Percentiles rank a stretch among this genome's conserved stretches.
These are phyloP conservation scores for Carabus problematicus DNA, from an alignment of 2,888 invertebrate genomes.

Conservation along the genomic window DNA sequence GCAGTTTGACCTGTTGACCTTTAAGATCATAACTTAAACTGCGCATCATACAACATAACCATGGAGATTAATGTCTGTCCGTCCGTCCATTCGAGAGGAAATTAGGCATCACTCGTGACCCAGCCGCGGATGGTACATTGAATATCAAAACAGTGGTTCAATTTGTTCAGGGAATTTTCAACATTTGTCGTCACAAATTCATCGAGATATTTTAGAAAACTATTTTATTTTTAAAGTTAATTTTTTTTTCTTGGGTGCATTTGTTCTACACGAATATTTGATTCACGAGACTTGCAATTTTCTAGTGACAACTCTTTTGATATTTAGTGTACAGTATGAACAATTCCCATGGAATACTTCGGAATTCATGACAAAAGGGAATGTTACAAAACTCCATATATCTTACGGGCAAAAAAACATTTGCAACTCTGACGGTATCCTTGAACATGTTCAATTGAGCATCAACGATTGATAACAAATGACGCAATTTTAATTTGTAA, in stretches of 20 bases:
- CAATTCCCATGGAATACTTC: conserved; percentile 32
- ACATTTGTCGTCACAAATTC: no score
- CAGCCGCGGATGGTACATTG: conserved; percentile 3
- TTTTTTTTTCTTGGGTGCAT: no score
- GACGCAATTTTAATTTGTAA: no score
- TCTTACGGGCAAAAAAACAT: conserved; percentile 30
- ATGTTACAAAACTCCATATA: conserved; percentile 34
- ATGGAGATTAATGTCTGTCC: conserved; percentile 37
- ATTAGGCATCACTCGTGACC: conserved; percentile 31
- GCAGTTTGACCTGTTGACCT: conserved; percentile 34
- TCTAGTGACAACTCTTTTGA: conserved; percentile 10
- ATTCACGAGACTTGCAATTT: no score
- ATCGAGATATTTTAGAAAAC: no score
- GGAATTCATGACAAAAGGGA: conserved; percentile 36
- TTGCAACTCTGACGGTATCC: conserved; percentile 26
- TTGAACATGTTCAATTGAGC: conserved; percentile 37
- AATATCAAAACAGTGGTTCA: no score
- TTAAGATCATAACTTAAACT: conserved; percentile 31
- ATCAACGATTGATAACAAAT: conserved; percentile 11
- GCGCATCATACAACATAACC: conserved; percentile 41
- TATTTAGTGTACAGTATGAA: conserved; percentile 22
- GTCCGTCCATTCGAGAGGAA: conserved; percentile 28
- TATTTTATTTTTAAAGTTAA: no score
- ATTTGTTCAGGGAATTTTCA: no score
- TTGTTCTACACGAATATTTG: no score